phyloP scores from a whole-genome alignment of 2,888 invertebrate species.

The Leucozona laternaria region DNA sequence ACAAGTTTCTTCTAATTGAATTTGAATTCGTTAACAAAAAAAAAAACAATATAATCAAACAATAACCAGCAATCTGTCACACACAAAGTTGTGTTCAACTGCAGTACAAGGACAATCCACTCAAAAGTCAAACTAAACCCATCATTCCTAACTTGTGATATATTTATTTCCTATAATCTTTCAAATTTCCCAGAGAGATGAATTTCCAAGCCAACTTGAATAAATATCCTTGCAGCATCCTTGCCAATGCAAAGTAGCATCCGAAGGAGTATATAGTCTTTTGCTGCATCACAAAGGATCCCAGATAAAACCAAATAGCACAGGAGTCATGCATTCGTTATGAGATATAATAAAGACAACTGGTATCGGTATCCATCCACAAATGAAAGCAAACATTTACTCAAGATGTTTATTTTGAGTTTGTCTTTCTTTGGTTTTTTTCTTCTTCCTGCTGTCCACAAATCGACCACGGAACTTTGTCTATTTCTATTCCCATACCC shows the following conservation, averaged over 20 bases:
- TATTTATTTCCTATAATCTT: constrained; percentile 33
- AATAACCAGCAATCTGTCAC: constrained; percentile 57
- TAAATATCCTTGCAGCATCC: constrained; percentile 9
- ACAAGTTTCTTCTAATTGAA: constrained; percentile 42
- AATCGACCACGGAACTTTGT: constrained; percentile 52
- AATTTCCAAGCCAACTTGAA: constrained; percentile 12
- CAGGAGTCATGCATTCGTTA: constrained; percentile 68
- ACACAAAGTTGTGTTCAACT: not conserved
- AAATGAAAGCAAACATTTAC: constrained; percentile 73
- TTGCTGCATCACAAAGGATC: constrained; percentile 39
- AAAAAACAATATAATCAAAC: constrained; percentile 28
- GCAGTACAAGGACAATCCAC: not conserved
- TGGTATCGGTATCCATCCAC: constrained; percentile 45
- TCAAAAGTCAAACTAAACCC: constrained; percentile 60
- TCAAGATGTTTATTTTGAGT: constrained; percentile 73
- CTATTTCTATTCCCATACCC: constrained; percentile 20
- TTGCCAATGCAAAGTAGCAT: constrained; percentile 22
- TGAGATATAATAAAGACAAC: constrained; percentile 74
- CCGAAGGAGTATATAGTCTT: not conserved
- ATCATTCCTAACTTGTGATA: constrained; percentile 32
- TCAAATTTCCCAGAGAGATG: constrained; percentile 5
- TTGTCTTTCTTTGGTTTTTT: constrained; percentile 17
- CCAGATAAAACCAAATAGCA: constrained; percentile 54
- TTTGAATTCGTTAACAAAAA: constrained; percentile 24
- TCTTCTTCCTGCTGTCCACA: constrained; percentile 1